phyloP scores from a whole-genome alignment of 2,888 invertebrate species.

The Rhopalosiphum nymphaeae region DNA sequence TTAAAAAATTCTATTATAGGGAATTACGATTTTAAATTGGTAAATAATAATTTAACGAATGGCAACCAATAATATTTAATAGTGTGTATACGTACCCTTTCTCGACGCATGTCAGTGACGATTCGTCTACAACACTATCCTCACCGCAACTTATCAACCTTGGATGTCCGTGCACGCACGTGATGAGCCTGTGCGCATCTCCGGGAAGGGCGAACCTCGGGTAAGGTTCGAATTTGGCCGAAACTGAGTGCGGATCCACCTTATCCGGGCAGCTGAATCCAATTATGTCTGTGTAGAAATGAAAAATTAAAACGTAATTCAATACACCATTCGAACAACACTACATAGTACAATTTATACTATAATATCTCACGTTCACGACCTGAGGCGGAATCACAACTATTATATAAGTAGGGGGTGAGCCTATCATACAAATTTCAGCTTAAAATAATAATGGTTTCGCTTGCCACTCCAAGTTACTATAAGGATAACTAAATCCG shows the following conservation, averaged over 20 bases:
- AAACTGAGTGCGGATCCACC: constrained; percentile 82
- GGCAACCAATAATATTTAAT: background rate
- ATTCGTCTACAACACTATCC: constrained; percentile 87
- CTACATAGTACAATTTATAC: background rate
- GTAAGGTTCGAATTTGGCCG: constrained; percentile 93
- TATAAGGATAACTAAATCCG: background rate
- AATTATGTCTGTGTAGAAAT: constrained; percentile 78
- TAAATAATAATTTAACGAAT: background rate
- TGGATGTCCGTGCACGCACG: constrained; percentile 91
- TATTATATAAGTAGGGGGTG: too few species aligned
- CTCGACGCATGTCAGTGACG: constrained; percentile 86
- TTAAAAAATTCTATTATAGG: too few species aligned
- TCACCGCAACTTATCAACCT: constrained; percentile 89
- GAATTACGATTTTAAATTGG: background rate
- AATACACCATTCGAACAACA: background rate
- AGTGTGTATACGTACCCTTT: constrained; percentile 73
- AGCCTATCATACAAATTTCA: too few species aligned
- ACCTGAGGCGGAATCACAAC: background rate
- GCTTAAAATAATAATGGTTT: background rate
- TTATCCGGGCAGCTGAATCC: constrained; percentile 93
- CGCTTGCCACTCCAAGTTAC: background rate
- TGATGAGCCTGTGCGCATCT: constrained; percentile 88
- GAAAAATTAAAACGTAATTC: constrained; percentile 10
- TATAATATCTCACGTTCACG: background rate
- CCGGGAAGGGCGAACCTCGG: constrained; percentile 91